These are phyloP conservation scores for Danio choprae DNA, from an alignment of 2,797 vertebrate genomes.

Conservation along the genomic window DNA sequence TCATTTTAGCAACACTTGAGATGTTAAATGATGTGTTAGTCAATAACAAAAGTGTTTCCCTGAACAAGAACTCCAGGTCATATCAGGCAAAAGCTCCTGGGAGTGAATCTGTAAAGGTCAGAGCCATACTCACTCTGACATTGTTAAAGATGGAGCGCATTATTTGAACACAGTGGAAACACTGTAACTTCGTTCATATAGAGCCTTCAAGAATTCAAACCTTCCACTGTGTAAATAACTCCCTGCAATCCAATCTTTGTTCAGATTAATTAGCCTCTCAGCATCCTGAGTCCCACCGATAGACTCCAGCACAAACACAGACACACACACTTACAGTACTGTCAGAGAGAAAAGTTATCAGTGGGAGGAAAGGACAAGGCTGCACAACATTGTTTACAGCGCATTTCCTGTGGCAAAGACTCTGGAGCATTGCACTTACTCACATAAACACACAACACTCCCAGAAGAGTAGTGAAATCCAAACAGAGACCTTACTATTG, in stretches of 20 bases:
- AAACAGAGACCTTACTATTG: slow-evolving; percentile 38
- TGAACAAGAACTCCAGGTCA: not conserved
- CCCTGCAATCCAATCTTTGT: slow-evolving; percentile 10
- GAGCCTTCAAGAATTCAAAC: slow-evolving; percentile 8
- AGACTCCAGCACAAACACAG: slow-evolving; percentile 42
- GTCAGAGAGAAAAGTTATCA: slow-evolving; percentile 68
- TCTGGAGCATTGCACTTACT: slow-evolving; percentile 73
- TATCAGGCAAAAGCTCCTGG: slow-evolving; percentile 8
- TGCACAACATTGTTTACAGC: slow-evolving; percentile 79
- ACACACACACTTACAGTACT: slow-evolving; percentile 34
- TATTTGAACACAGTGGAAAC: not conserved
- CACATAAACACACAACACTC: slow-evolving; percentile 71
- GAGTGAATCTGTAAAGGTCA: slow-evolving; percentile 39
- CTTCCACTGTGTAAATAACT: slow-evolving; percentile 22
- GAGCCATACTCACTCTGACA: slow-evolving; percentile 14
- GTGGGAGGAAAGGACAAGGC: slow-evolving; percentile 71
- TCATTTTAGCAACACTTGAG: not conserved
- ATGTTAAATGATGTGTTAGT: not conserved
- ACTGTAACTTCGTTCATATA: not conserved
- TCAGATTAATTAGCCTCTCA: slow-evolving; percentile 20
- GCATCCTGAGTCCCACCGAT: not conserved
- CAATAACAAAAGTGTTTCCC: not conserved
- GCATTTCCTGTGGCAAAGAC: slow-evolving; percentile 78
- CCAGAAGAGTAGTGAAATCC: slow-evolving; percentile 41
- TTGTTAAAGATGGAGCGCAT: not conserved